Evolutionary conservation across 2,113 vertebrate genomes (phyloP).

Genomic region (Dascyllus trimaculatus): DNA sequence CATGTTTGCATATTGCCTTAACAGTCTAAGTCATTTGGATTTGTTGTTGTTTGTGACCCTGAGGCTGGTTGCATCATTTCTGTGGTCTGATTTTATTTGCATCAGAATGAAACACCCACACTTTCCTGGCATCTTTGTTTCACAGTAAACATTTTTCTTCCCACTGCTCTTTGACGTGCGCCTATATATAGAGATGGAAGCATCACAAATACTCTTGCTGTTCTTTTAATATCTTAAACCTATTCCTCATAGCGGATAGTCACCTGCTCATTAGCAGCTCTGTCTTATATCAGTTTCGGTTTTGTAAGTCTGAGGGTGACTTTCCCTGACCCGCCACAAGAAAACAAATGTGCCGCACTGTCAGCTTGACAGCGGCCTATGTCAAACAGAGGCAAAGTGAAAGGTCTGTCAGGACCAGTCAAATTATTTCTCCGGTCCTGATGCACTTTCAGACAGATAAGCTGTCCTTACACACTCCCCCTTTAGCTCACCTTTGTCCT

Average conservation of each 20-base stretch:
- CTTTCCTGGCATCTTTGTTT: neutral
- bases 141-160: neutral
- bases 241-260: neutral
- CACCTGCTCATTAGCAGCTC: slow-evolving; percentile 2
- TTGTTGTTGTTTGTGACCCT: slow-evolving; percentile 25
- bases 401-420: slow-evolving; percentile 72
- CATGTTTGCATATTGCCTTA: neutral
- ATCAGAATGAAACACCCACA: slow-evolving; percentile 37
- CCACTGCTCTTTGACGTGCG: no score
- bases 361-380: slow-evolving; percentile 59
- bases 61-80: slow-evolving; percentile 14
- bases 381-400: slow-evolving; percentile 65
- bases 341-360: slow-evolving; percentile 52
- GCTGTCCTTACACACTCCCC: slow-evolving; percentile 54
- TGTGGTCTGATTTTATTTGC: slow-evolving; percentile 37
- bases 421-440: slow-evolving; percentile 72
- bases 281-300: slow-evolving; percentile 16
- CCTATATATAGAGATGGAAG: no score
- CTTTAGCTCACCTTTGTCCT: slow-evolving; percentile 55
- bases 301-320: slow-evolving; percentile 33
- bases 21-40: slow-evolving; percentile 10
- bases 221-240: neutral
- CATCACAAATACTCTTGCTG: no score
- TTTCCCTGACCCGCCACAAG: slow-evolving; percentile 15
- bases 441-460: slow-evolving; percentile 72